phyloP scores from a whole-genome alignment of 2,888 invertebrate species.

The Hypselothyrea guttata region DNA sequence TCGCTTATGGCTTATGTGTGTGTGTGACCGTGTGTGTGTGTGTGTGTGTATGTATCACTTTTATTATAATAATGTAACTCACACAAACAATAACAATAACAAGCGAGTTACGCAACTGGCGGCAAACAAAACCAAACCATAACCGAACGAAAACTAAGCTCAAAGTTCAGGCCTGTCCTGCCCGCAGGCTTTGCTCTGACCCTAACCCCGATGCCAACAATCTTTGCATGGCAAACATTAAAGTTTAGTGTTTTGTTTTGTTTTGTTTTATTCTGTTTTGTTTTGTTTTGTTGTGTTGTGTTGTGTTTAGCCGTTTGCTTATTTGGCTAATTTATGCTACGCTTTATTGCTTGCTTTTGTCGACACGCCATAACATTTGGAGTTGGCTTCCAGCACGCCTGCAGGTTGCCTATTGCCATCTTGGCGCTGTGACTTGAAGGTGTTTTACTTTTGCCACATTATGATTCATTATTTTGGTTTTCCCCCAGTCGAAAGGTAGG shows the following conservation, averaged over 20 bases:
- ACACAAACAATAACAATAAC: constrained; percentile 35
- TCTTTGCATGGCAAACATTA: constrained; percentile 72
- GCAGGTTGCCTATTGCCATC: constrained; percentile 30
- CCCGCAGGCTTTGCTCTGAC: constrained; percentile 20
- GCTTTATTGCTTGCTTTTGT: constrained; percentile 70
- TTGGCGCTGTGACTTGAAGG: constrained; percentile 39
- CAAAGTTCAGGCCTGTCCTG: constrained; percentile 27
- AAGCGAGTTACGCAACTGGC: constrained; percentile 43
- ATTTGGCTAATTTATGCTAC: constrained; percentile 74
- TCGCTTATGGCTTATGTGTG: constrained; percentile 38
- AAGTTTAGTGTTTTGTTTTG: constrained; percentile 63
- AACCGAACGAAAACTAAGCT: too few relatives aligned
- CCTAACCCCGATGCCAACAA: constrained; percentile 5
- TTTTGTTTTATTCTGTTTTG: constrained; percentile 23
- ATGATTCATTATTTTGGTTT: constrained; percentile 66
- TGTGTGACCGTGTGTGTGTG: constrained; percentile 8
- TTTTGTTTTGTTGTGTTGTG: constrained; percentile 33
- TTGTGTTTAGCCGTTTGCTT: constrained; percentile 56
- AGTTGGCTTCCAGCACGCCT: constrained; percentile 27
- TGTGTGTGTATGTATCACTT: constrained; percentile 37
- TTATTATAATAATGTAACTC: constrained; percentile 50
- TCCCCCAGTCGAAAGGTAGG: constrained; percentile 63
- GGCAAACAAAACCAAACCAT: constrained; percentile 16
- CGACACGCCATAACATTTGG: constrained; percentile 67
- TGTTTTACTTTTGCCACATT: constrained; percentile 47